These are phyloP conservation scores for Semnopithecus entellus DNA, from an alignment of 2,113 vertebrate species.

Conservation along the genomic window DNA sequence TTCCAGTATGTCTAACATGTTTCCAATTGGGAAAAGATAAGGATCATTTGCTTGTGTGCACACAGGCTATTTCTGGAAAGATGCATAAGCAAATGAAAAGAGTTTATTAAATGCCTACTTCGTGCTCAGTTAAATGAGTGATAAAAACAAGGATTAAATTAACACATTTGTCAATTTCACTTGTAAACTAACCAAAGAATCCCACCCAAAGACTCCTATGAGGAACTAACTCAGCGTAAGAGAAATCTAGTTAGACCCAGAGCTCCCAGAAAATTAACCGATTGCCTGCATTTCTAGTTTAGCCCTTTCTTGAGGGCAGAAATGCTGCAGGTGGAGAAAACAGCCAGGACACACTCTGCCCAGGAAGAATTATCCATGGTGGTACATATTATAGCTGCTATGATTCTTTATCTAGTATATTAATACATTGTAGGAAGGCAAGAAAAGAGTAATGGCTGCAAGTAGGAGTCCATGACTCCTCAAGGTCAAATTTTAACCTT, in stretches of 20 bases:
- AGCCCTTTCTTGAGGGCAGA: neutral
- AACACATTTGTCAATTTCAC: neutral
- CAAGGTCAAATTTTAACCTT: neutral
- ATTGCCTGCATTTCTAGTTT: neutral
- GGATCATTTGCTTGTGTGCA: neutral
- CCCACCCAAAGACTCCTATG: neutral
- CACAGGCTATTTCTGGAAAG: neutral
- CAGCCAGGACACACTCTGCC: neutral
- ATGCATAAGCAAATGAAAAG: neutral
- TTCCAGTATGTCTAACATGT: neutral
- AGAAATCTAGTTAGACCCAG: neutral
- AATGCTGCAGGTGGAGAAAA: neutral
- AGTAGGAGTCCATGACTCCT: neutral
- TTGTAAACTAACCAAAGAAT: neutral
- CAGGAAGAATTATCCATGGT: neutral
- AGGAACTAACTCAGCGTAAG: neutral
- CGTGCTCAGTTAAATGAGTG: neutral
- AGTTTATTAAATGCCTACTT: slow-evolving; percentile 20
- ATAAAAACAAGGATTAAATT: slow-evolving; percentile 22
- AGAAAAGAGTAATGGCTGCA: neutral
- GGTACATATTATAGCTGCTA: neutral
- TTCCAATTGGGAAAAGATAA: neutral
- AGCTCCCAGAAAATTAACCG: neutral
- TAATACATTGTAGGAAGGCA: neutral
- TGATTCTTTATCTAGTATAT: neutral